These are phyloP conservation scores for Linepithema humile DNA, from an alignment of 1,140 invertebrate genomes.

Conservation along the genomic window DNA sequence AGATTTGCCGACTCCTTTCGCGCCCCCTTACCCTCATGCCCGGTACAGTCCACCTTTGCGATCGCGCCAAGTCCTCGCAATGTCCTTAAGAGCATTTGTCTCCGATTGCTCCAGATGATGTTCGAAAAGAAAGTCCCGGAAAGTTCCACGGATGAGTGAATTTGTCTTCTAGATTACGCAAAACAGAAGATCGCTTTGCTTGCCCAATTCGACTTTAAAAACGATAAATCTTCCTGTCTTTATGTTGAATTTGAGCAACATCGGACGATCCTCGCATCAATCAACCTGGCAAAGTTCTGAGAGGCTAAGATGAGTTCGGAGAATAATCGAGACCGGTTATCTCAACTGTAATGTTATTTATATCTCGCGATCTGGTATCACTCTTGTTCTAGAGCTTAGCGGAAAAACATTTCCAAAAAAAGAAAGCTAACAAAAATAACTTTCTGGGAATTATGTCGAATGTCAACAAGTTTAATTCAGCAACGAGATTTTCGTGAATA, in stretches of 20 bases:
- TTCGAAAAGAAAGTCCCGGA: background rate
- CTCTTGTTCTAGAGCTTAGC: background rate
- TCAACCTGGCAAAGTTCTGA: background rate
- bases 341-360: background rate
- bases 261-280: background rate
- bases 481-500: background rate
- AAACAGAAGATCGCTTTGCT: background rate
- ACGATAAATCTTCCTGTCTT: slow-evolving; percentile 13
- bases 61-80: slow-evolving; percentile 29
- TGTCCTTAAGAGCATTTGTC: slow-evolving; percentile 60
- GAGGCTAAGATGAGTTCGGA: background rate
- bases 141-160: background rate
- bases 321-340: background rate
- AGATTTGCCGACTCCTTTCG: slow-evolving; percentile 46
- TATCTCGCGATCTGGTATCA: background rate
- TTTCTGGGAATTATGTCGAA: background rate
- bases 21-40: slow-evolving; percentile 7
- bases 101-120: slow-evolving; percentile 42
- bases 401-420: background rate
- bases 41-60: background rate
- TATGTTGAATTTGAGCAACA: background rate
- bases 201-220: slow-evolving; percentile 9
- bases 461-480: background rate
- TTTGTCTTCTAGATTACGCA: background rate
- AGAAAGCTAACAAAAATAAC: background rate